Evolutionary conservation across 2,113 vertebrate genomes (phyloP).

Genomic region (Aspiorhynchus laticeps): DNA sequence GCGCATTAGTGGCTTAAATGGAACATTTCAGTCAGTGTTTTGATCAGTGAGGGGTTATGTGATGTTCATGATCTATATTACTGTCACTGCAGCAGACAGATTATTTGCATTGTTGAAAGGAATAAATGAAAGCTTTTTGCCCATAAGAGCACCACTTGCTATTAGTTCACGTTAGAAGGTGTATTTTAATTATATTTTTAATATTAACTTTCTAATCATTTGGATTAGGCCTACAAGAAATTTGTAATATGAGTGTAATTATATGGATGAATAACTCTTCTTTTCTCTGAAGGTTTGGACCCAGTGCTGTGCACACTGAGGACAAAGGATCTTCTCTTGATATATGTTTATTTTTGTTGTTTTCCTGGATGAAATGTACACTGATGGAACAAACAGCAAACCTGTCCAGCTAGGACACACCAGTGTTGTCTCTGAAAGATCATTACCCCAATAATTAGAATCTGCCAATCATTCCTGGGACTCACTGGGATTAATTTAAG

Average conservation of each 20-base stretch:
- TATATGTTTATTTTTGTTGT: not conserved
- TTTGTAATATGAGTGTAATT: not conserved
- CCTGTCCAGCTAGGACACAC: not conserved
- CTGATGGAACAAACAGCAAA: not conserved
- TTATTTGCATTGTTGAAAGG: not conserved
- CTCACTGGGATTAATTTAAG: not conserved
- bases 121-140: not conserved
- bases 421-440: conserved; percentile 4
- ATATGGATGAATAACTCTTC: not conserved
- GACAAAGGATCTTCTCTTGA: not conserved
- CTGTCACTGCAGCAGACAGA: not conserved
- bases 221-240: not conserved
- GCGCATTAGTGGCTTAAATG: conserved; percentile 1
- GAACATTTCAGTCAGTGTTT: not conserved
- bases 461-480: conserved; percentile 1
- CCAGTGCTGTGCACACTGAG: not conserved
- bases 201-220: not conserved
- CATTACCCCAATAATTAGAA: not conserved
- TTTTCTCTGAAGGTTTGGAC: not conserved
- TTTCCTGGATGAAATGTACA: conserved; percentile 6
- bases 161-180: not conserved
- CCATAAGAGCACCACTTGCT: not conserved
- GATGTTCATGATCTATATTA: not conserved
- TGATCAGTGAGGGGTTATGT: not conserved
- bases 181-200: not conserved